A percentile compares a stretch with the other conserved stretches of the same genome.
phyloP scores from a whole-genome alignment of 2,113 vertebrate species.

The Scartelaos histophorus region DNA sequence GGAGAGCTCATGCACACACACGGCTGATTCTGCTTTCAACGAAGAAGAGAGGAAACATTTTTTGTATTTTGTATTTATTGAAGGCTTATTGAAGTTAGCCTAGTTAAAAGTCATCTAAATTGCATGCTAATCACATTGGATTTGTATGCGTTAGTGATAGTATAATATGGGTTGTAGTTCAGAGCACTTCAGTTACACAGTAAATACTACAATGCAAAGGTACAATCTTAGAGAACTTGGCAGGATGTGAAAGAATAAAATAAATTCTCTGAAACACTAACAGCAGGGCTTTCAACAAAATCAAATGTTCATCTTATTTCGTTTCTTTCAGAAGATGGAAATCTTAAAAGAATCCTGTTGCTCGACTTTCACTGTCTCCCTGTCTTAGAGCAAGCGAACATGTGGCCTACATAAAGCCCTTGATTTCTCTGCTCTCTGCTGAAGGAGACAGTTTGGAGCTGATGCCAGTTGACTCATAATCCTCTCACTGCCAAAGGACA shows the following conservation, averaged over 20 bases:
- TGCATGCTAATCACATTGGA: no score
- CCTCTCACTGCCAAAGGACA: slow-evolving; percentile 29
- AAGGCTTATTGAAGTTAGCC: background rate
- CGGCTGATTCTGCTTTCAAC: background rate
- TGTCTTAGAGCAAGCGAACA: background rate
- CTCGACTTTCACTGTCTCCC: slow-evolving; percentile 2
- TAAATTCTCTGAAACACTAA: no score
- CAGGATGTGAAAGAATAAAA: background rate
- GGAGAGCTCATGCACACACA: background rate
- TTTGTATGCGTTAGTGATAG: background rate
- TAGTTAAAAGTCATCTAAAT: no score
- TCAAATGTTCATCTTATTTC: no score
- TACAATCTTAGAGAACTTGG: background rate
- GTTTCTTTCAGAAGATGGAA: background rate
- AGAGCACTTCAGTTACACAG: background rate
- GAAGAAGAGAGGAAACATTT: background rate
- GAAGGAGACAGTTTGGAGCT: slow-evolving; percentile 24
- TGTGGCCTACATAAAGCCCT: slow-evolving; percentile 12
- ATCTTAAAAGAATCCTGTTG: background rate
- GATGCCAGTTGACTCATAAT: slow-evolving; percentile 53
- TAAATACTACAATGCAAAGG: background rate
- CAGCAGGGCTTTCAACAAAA: no score
- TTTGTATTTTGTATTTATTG: background rate
- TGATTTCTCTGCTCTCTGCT: slow-evolving; percentile 11
- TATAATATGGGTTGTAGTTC: background rate